phyloP scores from a whole-genome alignment of 1,140 invertebrate species.

The Sarcophaga bullata region DNA sequence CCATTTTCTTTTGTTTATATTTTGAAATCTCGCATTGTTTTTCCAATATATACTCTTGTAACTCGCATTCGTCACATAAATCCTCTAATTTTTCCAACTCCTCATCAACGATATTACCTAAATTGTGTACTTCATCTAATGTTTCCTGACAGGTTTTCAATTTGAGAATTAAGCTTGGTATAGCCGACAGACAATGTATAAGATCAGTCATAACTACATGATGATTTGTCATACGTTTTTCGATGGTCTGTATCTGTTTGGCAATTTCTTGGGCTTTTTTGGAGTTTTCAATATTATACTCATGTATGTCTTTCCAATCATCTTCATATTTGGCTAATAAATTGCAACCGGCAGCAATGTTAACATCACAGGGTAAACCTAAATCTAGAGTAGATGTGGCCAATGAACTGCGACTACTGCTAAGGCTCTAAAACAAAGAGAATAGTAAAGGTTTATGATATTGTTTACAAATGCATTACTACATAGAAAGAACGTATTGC shows the following conservation, averaged over 20 bases:
- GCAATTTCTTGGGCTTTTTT: slow-evolving; percentile 71
- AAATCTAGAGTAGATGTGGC: slow-evolving; percentile 7
- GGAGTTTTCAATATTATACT: slow-evolving; percentile 72
- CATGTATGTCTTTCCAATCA: slow-evolving; percentile 73
- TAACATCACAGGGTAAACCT: slow-evolving; percentile 54
- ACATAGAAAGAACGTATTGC: neutral
- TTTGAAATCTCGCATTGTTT: slow-evolving; percentile 74
- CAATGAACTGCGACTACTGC: slow-evolving; percentile 41
- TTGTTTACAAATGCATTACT: neutral
- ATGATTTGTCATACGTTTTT: slow-evolving; percentile 69
- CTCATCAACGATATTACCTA: slow-evolving; percentile 73
- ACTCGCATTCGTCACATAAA: slow-evolving; percentile 73
- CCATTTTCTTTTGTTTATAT: slow-evolving; percentile 73
- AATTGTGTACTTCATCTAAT: slow-evolving; percentile 70
- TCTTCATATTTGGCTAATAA: slow-evolving; percentile 61
- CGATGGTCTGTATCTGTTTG: slow-evolving; percentile 68
- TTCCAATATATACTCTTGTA: slow-evolving; percentile 72
- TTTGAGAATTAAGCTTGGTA: slow-evolving; percentile 71
- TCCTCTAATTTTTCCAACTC: slow-evolving; percentile 73
- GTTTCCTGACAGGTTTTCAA: slow-evolving; percentile 68
- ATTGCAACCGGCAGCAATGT: slow-evolving; percentile 58
- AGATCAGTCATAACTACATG: slow-evolving; percentile 69
- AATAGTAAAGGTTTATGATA: neutral
- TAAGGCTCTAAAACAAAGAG: slow-evolving; percentile 24
- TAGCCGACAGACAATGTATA: slow-evolving; percentile 68